Evolutionary conservation across 2,797 vertebrate genomes (phyloP).

Genomic region (Chloroceryle amazona): DNA sequence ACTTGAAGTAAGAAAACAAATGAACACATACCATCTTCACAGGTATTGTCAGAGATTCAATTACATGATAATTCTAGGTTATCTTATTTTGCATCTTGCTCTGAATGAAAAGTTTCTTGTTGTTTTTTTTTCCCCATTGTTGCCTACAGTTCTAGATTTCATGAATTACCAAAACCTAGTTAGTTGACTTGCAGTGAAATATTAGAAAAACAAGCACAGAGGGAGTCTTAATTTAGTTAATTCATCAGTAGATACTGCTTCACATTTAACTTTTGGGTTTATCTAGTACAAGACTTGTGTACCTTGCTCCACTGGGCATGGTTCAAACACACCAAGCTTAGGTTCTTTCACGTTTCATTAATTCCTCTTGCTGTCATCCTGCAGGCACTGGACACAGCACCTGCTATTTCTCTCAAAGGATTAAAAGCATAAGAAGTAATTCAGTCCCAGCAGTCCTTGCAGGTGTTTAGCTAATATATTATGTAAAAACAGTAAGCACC

Average conservation of each 20-base stretch:
- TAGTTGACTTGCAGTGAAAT: background rate
- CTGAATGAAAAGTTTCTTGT: background rate
- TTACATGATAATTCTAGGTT: background rate
- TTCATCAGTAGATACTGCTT: background rate
- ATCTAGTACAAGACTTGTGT: background rate
- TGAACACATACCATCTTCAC: fast-evolving
- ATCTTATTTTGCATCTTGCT: background rate
- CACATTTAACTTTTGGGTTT: background rate
- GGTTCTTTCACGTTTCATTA: background rate
- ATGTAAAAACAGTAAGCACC: background rate
- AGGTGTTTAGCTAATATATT: background rate
- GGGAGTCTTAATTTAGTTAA: background rate
- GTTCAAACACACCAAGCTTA: background rate
- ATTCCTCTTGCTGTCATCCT: background rate
- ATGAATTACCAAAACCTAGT: background rate
- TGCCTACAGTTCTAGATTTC: background rate
- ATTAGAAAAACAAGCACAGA: background rate
- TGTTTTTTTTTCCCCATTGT: background rate
- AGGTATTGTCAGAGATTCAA: background rate
- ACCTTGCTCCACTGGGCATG: background rate
- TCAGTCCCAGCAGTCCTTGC: background rate
- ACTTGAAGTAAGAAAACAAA: background rate
- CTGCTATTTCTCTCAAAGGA: background rate
- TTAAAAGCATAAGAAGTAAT: background rate
- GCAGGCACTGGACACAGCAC: background rate